Conservation (phyloP, 2,113 vertebrate species). For the Lanius collurio region DNA sequence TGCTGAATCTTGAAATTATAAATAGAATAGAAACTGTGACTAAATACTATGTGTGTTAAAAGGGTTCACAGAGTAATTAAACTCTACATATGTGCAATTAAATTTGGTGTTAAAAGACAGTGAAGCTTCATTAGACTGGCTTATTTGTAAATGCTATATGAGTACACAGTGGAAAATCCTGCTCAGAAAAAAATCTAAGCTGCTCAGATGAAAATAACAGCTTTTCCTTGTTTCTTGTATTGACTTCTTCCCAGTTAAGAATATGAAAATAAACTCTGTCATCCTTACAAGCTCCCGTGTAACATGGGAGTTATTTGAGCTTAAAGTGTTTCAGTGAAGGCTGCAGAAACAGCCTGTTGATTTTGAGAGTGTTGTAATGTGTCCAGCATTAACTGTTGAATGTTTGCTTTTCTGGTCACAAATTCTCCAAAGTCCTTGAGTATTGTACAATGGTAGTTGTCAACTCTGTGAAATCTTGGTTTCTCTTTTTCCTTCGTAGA, state of each 20-base stretch:
- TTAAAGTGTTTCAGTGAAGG: background rate
- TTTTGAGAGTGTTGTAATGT: constrained; percentile 43
- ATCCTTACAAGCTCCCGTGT: constrained; percentile 34
- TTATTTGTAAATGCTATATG: background rate
- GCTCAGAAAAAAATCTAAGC: constrained; percentile 27
- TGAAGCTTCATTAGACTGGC: background rate
- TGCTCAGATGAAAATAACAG: constrained; percentile 18
- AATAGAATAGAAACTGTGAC: background rate
- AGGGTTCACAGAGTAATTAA: background rate
- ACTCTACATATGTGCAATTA: background rate
- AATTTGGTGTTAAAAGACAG: background rate
- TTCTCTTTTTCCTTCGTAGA: background rate
- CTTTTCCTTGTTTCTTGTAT: constrained; percentile 44
- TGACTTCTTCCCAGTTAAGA: constrained; percentile 25
- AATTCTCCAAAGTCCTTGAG: background rate
- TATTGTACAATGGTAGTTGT: background rate
- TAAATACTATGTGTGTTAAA: background rate
- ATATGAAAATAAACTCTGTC: constrained; percentile 52
- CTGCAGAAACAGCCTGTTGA: constrained; percentile 40
- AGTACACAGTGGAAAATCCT: constrained; percentile 8
- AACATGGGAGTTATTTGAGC: constrained; percentile 38
- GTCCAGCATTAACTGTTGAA: background rate
- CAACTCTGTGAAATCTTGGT: background rate
- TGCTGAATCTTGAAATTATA: background rate
- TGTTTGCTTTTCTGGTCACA: background rate